phyloP scores from a whole-genome alignment of 1,140 invertebrate species.

The Helicoverpa armigera region DNA sequence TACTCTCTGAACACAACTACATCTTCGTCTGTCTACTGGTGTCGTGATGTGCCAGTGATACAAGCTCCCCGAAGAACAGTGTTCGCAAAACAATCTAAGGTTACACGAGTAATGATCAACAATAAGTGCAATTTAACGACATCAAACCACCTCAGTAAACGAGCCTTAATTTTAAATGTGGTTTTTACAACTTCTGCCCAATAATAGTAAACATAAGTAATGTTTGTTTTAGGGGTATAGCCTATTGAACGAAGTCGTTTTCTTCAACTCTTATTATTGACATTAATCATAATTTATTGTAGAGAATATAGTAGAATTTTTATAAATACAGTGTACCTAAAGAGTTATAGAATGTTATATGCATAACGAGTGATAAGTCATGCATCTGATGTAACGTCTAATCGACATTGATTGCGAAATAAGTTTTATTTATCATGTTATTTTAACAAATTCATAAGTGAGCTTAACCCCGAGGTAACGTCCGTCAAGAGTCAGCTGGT shows the following conservation, averaged over 20 bases:
- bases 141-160: conserved; percentile 41
- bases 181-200: conserved; percentile 24
- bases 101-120: conserved; percentile 6
- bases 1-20: background rate
- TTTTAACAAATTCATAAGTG: conserved; percentile 44
- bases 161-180: conserved; percentile 44
- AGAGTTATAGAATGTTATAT: conserved; percentile 36
- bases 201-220: conserved; percentile 29
- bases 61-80: conserved; percentile 3
- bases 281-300: conserved; percentile 41
- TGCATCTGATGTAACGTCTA: conserved; percentile 10
- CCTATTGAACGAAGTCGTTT: conserved; percentile 25
- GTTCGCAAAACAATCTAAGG: background rate
- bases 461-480: conserved; percentile 50
- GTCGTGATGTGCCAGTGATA: conserved; percentile 19
- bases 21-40: conserved; percentile 26
- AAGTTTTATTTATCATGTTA: conserved; percentile 41
- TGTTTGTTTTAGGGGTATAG: conserved; percentile 32
- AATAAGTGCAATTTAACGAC: conserved; percentile 45
- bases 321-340: conserved; percentile 34
- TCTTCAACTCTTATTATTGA: conserved; percentile 36
- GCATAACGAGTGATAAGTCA: conserved; percentile 35
- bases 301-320: conserved; percentile 40
- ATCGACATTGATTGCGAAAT: conserved; percentile 24
- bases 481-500: conserved; percentile 55